Evolutionary conservation across 2,888 invertebrate species (phyloP).

Genomic region (Drosophila buzzatii): DNA sequence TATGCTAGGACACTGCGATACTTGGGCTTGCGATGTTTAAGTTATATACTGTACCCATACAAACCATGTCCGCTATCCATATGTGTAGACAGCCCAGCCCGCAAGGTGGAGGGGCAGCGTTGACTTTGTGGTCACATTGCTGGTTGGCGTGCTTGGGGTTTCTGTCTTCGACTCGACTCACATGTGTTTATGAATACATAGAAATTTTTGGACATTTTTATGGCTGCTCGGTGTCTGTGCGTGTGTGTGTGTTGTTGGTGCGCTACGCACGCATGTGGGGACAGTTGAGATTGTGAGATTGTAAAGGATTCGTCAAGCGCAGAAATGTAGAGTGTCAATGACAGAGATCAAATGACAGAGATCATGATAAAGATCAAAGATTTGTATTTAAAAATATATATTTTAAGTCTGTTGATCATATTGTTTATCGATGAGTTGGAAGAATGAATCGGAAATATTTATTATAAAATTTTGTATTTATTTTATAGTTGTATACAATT

Average conservation of each 20-base stretch:
- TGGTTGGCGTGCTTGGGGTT: constrained; percentile 72
- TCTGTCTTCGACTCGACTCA: constrained; percentile 45
- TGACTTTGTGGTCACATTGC: constrained; percentile 68
- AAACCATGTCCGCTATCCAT: constrained; percentile 42
- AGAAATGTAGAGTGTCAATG: constrained; percentile 34
- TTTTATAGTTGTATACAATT: too few species aligned
- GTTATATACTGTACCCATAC: constrained; percentile 63
- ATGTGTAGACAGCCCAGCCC: constrained; percentile 31
- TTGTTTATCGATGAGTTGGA: not conserved
- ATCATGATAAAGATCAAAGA: constrained; percentile 35
- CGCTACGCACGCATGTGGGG: constrained; percentile 37
- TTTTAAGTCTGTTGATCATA: not conserved
- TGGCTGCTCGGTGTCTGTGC: constrained; percentile 63
- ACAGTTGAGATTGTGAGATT: constrained; percentile 44
- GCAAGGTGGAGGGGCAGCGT: constrained; percentile 22
- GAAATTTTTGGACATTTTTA: constrained; percentile 73
- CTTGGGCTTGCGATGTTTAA: constrained; percentile 57
- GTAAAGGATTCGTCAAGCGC: constrained; percentile 31
- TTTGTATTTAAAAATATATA: not conserved
- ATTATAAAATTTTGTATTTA: too few species aligned
- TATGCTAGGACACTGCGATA: constrained; percentile 38
- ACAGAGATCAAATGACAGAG: constrained; percentile 52
- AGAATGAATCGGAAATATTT: not conserved
- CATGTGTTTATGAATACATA: constrained; percentile 77
- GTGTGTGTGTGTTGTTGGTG: constrained; percentile 27